Base-by-base conservation (phyloP, 2,888 invertebrate genomes). In the Perdita meconis region DNA sequence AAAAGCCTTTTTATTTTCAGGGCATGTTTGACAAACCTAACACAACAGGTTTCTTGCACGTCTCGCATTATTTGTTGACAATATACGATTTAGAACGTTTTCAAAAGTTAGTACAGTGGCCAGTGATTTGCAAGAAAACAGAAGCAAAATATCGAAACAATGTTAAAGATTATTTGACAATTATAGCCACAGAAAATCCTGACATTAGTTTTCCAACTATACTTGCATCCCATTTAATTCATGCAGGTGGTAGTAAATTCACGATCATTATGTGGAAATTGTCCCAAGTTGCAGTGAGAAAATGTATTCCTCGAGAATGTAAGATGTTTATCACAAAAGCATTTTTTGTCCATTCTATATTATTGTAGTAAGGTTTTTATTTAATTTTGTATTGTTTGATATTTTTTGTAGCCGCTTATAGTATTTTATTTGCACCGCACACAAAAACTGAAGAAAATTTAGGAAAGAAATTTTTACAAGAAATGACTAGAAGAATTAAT, bases 1-100 rank as follows among this genome's bases (percentile, higher is more conserved):
- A 16, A 36, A 40, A 24, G 30, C 19, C 51, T 34, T 34, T 63
- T 34, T 60, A 36, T 51, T 73, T 83, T 66, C 78, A 92, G 92
- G 89, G 89, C 55, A 92, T 92, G 92, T 92, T 92, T 64, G 88
- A 91, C 16, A 92, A 90, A 60, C 92, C 92, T 0, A 92, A 92
- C 55, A 89, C 91, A 6, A 24, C 83, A 2, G 92, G 92, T 38
- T 92, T 92, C 53, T 80, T 91, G 42, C 86, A 90, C 2, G 83
- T 89, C 1, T 89, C 90, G 0, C 85, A 89, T 47, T 92, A 90
- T 81, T 80, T 92, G 16, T 76, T 92, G 36, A 87, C 81, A 12
- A 85, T 91, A 75, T 88, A 90, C 42, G 88, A 92, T 67, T 69
- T 84, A 0, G 88, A 90, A 0, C 84, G 86, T 13, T 86, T 87